A percentile compares a stretch with the other conserved stretches of the same genome.
phyloP scores from a whole-genome alignment of 2,888 invertebrate species.

The Hecatera dysodea region DNA sequence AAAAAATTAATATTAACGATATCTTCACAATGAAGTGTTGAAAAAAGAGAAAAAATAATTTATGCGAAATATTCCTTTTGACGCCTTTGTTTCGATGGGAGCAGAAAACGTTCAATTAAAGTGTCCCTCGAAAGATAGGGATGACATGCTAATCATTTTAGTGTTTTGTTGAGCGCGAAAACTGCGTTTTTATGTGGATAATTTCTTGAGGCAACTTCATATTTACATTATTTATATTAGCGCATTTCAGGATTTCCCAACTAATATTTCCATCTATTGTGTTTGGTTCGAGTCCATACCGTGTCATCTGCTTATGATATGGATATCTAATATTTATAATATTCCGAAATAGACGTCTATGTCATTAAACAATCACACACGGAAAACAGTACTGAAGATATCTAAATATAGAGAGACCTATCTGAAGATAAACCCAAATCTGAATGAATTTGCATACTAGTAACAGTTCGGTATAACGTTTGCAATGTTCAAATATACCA shows the following conservation, averaged over 20 bases:
- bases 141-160: constrained; percentile 61
- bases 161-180: constrained; percentile 42
- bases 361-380: neutral
- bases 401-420: constrained; percentile 17
- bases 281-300: neutral
- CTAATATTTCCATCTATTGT: neutral
- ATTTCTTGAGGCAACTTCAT: neutral
- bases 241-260: neutral
- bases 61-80: constrained; percentile 89
- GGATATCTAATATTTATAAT: neutral
- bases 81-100: constrained; percentile 84
- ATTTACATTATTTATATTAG: neutral
- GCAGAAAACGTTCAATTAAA: constrained; percentile 83
- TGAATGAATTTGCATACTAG: constrained; percentile 35
- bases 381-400: neutral
- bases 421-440: constrained; percentile 21
- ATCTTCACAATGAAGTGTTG: constrained; percentile 88
- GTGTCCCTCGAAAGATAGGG: constrained; percentile 71
- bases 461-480: constrained; percentile 31
- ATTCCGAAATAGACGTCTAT: neutral
- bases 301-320: neutral
- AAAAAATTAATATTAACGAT: constrained; percentile 91
- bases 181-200: constrained; percentile 9
- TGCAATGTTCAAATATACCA: constrained; percentile 37
- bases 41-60: constrained; percentile 86